phyloP scores from a whole-genome alignment of 2,888 invertebrate genomes.

The Lasius platythorax region DNA sequence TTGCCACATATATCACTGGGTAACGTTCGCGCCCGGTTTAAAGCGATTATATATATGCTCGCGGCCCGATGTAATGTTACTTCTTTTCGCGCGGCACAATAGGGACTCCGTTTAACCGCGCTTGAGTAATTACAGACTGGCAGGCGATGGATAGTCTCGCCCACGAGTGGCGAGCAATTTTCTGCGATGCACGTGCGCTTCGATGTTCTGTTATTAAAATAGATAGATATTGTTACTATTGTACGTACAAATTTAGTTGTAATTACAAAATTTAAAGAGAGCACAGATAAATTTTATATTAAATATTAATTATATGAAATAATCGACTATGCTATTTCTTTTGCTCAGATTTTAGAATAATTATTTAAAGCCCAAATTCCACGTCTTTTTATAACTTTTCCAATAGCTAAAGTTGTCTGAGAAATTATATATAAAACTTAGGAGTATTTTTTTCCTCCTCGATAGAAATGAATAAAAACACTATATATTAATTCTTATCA shows the following conservation, averaged over 20 bases:
- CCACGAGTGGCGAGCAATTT: conserved; percentile 41
- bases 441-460: not conserved
- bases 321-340: not conserved
- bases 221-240: conserved; percentile 20
- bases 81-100: conserved; percentile 59
- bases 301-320: not conserved
- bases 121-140: conserved; percentile 72
- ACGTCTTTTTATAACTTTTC: not conserved
- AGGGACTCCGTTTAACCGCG: conserved; percentile 67
- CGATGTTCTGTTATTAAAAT: conserved; percentile 46
- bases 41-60: conserved; percentile 69
- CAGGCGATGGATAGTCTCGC: conserved; percentile 68
- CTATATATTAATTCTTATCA: not conserved
- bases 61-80: conserved; percentile 63
- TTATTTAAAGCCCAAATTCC: not conserved
- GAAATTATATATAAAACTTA: not conserved
- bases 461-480: not conserved
- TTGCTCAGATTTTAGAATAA: not conserved
- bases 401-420: not conserved
- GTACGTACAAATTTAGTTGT: conserved; percentile 23
- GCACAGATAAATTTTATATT: not conserved
- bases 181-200: conserved; percentile 26
- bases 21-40: conserved; percentile 78
- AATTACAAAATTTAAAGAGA: conserved; percentile 20
- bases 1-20: conserved; percentile 82